Conservation (phyloP, 2,888 invertebrate genomes). For the Macrophya annulata region DNA sequence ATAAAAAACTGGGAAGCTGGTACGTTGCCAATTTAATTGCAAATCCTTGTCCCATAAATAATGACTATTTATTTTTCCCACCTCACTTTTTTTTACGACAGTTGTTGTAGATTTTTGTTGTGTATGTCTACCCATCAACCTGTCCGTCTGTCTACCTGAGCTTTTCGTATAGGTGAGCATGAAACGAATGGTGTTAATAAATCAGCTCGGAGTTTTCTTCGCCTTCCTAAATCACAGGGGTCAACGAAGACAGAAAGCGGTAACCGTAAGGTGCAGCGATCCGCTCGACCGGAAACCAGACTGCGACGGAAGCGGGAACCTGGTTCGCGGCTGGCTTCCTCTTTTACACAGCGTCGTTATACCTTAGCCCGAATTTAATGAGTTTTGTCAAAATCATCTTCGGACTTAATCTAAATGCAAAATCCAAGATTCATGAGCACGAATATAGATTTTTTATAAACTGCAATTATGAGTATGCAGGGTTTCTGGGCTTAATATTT, state of each 20-base stretch:
- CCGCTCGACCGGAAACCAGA: constrained; percentile 48
- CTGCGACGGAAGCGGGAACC: constrained; percentile 40
- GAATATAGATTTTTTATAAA: neutral
- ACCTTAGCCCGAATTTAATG: neutral
- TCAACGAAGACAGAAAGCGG: constrained; percentile 44
- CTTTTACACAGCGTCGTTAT: constrained; percentile 19
- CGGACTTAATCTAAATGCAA: constrained; percentile 11
- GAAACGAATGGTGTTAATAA: constrained; percentile 52
- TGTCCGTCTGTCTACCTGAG: constrained; percentile 15
- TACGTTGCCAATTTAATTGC: neutral
- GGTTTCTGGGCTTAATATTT: neutral
- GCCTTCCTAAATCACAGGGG: constrained; percentile 51
- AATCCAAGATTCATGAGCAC: neutral
- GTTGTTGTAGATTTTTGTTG: neutral
- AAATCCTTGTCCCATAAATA: constrained; percentile 8
- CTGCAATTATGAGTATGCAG: neutral
- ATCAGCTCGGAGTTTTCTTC: constrained; percentile 51
- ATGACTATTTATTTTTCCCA: neutral
- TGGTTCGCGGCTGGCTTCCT: constrained; percentile 9
- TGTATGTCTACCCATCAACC: constrained; percentile 5
- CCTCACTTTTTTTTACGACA: neutral
- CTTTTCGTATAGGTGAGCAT: neutral
- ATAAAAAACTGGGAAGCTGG: neutral
- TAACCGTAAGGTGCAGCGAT: constrained; percentile 40
- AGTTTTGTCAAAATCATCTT: neutral